These are phyloP conservation scores for Drosophila atroscutellata DNA, from an alignment of 2,888 invertebrate genomes.

Conservation along the genomic window DNA sequence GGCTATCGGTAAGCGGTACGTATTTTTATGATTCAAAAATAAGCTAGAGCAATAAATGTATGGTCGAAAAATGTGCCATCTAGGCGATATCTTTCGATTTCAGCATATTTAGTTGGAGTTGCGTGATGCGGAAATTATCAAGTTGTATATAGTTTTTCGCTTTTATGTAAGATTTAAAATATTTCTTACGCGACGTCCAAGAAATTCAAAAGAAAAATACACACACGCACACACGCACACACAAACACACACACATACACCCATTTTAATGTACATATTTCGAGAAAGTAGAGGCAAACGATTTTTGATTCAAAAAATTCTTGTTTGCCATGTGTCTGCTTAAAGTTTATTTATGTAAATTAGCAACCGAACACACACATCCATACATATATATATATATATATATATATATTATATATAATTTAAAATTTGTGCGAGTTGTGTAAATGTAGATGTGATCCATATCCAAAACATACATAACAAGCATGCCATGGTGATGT, in stretches of 20 bases:
- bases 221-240: neutral
- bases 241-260: neutral
- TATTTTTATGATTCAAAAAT: neutral
- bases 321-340: conserved; percentile 42
- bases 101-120: neutral
- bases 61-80: neutral
- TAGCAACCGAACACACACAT: neutral
- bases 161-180: conserved; percentile 49
- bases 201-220: conserved; percentile 22
- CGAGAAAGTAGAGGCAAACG: conserved; percentile 7
- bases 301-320: conserved; percentile 32
- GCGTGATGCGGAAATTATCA: neutral
- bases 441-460: neutral
- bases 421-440: neutral
- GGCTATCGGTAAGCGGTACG: neutral
- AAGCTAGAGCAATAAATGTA: neutral
- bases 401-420: neutral
- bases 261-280: neutral
- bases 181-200: conserved; percentile 39
- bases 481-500: neutral
- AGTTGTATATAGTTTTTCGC: conserved; percentile 17
- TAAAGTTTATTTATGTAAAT: conserved; percentile 67
- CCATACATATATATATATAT: neutral
- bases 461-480: neutral
- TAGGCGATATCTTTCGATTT: neutral